These are phyloP conservation scores for Hedychridium roseum DNA, from an alignment of 2,888 invertebrate genomes.

Conservation along the genomic window DNA sequence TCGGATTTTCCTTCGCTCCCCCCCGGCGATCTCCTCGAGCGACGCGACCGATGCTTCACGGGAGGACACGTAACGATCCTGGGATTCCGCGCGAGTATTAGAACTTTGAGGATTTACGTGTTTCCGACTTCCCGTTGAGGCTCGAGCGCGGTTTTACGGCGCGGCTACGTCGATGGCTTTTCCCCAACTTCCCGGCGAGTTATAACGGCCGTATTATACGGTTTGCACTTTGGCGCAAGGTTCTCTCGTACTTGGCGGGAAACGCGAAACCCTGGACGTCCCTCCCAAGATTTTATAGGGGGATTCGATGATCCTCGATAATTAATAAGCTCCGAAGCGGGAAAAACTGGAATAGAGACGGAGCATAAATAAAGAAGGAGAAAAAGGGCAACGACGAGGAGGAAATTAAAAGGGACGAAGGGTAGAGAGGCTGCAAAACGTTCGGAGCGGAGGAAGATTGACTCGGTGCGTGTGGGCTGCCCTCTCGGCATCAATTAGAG, in stretches of 20 bases:
- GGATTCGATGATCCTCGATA: neutral
- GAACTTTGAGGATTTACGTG: constrained; percentile 39
- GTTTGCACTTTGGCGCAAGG: too few relatives aligned
- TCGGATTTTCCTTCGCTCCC: neutral
- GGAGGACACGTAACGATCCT: constrained; percentile 25
- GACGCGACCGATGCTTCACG: constrained; percentile 25
- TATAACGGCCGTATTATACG: neutral
- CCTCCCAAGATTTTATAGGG: too few relatives aligned
- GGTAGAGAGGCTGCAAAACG: constrained; percentile 34
- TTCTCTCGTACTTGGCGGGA: neutral
- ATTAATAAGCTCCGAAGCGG: neutral
- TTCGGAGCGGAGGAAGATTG: constrained; percentile 40
- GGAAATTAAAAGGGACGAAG: constrained; percentile 2
- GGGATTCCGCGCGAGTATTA: constrained; percentile 37
- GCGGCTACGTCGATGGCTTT: neutral
- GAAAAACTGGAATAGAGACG: neutral
- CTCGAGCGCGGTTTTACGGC: too few relatives aligned
- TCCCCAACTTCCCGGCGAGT: neutral
- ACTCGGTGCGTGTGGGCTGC: constrained; percentile 49
- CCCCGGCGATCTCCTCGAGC: constrained; percentile 7
- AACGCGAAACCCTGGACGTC: neutral
- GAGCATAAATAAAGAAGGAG: neutral
- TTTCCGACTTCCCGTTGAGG: constrained; percentile 45
- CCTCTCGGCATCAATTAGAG: constrained; percentile 52
- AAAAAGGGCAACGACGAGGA: neutral